Base-by-base conservation (phyloP, 2,797 vertebrate species). In the Spinus olivaceus region DNA sequence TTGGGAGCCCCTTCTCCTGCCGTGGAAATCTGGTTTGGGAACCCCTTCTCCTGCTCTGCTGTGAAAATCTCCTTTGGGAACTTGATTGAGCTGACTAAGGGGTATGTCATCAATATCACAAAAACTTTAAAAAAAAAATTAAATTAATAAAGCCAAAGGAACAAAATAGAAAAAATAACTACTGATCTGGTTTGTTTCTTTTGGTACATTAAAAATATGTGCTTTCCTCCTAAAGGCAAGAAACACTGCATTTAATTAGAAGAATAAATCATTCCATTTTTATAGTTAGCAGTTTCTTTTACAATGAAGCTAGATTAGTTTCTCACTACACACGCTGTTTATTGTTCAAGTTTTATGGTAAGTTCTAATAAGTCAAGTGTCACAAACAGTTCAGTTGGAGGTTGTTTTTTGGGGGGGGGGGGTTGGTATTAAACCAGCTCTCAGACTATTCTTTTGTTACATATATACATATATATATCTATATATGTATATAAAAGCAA, bases 161-260 rank as follows among this genome's bases (percentile, higher is more conserved):
- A 69, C 5, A 6, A 42, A 14, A 59, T 2, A 50, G 42, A 27
- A 88, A 63, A 81, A 88, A 20, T 9, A 70, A 71, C 67, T 10
- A 53, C 23, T 3, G 8, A 41, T 81, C 84, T 92, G 80, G 63
- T 88, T 86, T 93, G 50, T 81, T 91, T 92, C 92, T 85, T 90
- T 54, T n/a, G 73, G 79, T 81, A 60, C 35, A 4, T 91, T 91
- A 41, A 61, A 81, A 90, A 91, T 44, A 67, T 3, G 33, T 46
- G 42, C 53, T 88, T 91, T 89, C 41, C 51, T 92, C 66, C 59
- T 81, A 74, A 50, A 63, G 73, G 32, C 74, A 90, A 64, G 67
- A 87, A 95, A 84, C 50, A 70, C 41, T 42, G 24, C 60, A 82
- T 93, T 92, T 94, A 96, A 97, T 92, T 86, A 74, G 72, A 86